These are phyloP conservation scores for Oreohelix idahoensis DNA, from an alignment of 1,140 invertebrate genomes.

Conservation along the genomic window DNA sequence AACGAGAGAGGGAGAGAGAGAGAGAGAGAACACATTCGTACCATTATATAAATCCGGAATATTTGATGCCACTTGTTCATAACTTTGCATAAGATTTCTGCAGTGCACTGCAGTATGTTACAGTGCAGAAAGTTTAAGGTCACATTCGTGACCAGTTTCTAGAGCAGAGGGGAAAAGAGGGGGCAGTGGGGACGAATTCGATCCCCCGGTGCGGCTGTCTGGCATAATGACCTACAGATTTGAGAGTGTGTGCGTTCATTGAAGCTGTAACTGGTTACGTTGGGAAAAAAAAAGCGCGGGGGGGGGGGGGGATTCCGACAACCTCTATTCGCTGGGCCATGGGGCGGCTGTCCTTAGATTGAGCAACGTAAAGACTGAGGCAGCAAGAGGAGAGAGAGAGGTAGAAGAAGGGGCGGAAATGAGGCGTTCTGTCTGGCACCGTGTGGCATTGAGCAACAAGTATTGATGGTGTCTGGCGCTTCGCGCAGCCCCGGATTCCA, in stretches of 20 bases:
- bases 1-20: too few species aligned
- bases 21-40: too few species aligned
- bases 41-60: too few species aligned
- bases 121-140: too few species aligned
- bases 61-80: too few species aligned
- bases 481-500: too few species aligned
- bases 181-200: neutral
- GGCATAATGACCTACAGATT: neutral
- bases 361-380: too few species aligned
- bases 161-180: too few species aligned
- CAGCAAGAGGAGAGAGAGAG: neutral
- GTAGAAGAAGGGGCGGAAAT: neutral
- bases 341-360: too few species aligned
- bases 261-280: neutral
- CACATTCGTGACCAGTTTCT: too few species aligned
- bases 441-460: neutral
- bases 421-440: neutral
- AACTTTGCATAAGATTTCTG: too few species aligned
- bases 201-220: neutral
- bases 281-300: neutral
- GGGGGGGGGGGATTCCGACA: neutral
- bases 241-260: neutral
- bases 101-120: too few species aligned
- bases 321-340: constrained; percentile 1
- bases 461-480: neutral